Base-by-base conservation (phyloP, 2,113 vertebrate species). In the Austrofundulus limnaeus region DNA sequence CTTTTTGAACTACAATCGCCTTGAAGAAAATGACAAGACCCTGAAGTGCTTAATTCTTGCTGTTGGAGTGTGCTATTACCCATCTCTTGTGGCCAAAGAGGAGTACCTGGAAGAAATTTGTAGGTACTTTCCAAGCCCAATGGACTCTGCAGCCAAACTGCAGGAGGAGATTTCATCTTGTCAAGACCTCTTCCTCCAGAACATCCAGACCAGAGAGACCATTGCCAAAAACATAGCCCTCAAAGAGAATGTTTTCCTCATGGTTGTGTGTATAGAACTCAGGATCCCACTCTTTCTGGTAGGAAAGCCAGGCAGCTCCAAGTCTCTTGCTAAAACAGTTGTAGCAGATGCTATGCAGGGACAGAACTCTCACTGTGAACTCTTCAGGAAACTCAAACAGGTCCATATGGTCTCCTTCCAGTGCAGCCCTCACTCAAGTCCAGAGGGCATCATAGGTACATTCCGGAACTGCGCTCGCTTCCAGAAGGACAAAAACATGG, bases 361-460 rank as follows among this genome's bases (percentile, higher is more conserved):
- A 10, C 88, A 90, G 20, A 78, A 70, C 38, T 91, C 92, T 55
- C 85, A 88, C 72, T 85, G 0, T 19, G 16, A 68, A 0, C 82
- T 93, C 3, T 93, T 94, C 76, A 87, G 67, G 78, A 77, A 66
- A 0, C 88, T 91, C 45, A 94, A 93, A 42, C 89, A 93, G 66
- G 83, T 93, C 11, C 92, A 93, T 13, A 91, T 93, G 90, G 84
- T 93, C 21, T 92, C 92, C 68, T 94, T 94, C 61, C 93, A 94
- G 60, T 94, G 93, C 78, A 94, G 92, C 64, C 93, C 92, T 63
- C 90, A 93, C 67, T 94, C 93, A 5, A 94, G 92, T 52, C 88
- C 92, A 8, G 92, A 93, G 45, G 93, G 91, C 1, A 94, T 94
- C 77, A 88, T 93, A 55, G 89, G 83, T 41, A 93, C 87, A 24